Percentiles rank a stretch among this genome's conserved stretches.
Conservation (phyloP, 2,888 invertebrate species). For the Microctonus aethiopoides region DNA sequence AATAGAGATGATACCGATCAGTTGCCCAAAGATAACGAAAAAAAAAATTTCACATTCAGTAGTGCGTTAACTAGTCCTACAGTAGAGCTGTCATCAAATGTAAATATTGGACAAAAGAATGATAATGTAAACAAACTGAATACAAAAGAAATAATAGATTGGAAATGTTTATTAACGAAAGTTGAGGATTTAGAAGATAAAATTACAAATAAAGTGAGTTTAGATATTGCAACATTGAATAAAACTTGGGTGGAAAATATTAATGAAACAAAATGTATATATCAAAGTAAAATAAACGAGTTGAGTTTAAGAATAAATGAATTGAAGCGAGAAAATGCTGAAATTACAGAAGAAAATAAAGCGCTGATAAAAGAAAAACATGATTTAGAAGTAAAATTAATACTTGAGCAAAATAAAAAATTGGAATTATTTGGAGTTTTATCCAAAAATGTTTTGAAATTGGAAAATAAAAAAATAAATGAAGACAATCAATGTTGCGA, state of each 20-base stretch:
- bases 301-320: neutral
- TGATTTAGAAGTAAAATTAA: neutral
- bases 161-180: neutral
- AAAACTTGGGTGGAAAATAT: neutral
- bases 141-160: neutral
- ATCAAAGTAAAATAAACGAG: neutral
- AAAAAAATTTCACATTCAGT: too few species aligned
- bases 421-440: too few species aligned
- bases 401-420: too few species aligned
- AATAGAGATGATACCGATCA: too few species aligned
- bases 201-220: neutral
- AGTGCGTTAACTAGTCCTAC: too few species aligned
- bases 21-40: too few species aligned
- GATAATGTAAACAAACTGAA: neutral
- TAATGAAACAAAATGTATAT: neutral
- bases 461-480: too few species aligned
- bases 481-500: too few species aligned
- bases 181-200: neutral
- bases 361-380: neutral
- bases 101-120: neutral
- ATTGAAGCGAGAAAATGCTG: neutral
- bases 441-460: too few species aligned
- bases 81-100: too few species aligned
- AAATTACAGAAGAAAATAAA: neutral
- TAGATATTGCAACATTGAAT: neutral